Conservation (phyloP, 2,888 invertebrate genomes). For the Eudasyphora cyanicolor region DNA sequence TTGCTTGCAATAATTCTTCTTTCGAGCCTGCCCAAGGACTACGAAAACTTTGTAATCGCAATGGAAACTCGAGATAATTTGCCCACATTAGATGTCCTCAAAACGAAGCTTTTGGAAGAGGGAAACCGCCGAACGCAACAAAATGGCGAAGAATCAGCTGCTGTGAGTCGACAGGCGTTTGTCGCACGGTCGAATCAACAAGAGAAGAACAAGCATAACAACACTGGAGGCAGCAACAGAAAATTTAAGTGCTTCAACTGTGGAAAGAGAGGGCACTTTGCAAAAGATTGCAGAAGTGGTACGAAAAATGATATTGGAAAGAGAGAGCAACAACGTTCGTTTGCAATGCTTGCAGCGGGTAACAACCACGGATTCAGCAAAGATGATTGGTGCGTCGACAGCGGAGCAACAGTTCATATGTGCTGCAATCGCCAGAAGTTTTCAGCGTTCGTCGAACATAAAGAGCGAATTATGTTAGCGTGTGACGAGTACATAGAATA, state of each 20-base stretch:
- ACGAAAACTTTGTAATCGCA: constrained; percentile 39
- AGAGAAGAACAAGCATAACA: not conserved
- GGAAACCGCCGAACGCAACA: not conserved
- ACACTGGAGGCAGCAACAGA: no score
- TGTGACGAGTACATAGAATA: not conserved
- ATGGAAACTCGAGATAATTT: constrained; percentile 41
- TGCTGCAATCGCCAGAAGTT: constrained; percentile 23
- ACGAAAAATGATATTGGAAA: not conserved
- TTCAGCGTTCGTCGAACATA: not conserved
- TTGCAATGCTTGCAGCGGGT: constrained; percentile 11
- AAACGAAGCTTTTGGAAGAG: constrained; percentile 46
- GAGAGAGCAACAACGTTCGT: constrained; percentile 12
- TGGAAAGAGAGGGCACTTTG: constrained; percentile 60
- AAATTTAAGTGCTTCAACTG: constrained; percentile 23
- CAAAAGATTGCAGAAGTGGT: not conserved
- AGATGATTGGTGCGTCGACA: constrained; percentile 28
- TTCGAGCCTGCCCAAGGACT: constrained; percentile 33
- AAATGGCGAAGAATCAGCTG: not conserved
- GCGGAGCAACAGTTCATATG: constrained; percentile 32
- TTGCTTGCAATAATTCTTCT: constrained; percentile 41
- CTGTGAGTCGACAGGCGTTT: not conserved
- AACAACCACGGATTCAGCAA: not conserved
- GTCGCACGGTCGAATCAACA: not conserved
- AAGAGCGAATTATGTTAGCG: not conserved
- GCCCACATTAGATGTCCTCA: constrained; percentile 47